A percentile compares a stretch with the other conserved stretches of the same genome.
phyloP scores from a whole-genome alignment of 2,113 vertebrate genomes.

The Paradoxurus hermaphroditus region DNA sequence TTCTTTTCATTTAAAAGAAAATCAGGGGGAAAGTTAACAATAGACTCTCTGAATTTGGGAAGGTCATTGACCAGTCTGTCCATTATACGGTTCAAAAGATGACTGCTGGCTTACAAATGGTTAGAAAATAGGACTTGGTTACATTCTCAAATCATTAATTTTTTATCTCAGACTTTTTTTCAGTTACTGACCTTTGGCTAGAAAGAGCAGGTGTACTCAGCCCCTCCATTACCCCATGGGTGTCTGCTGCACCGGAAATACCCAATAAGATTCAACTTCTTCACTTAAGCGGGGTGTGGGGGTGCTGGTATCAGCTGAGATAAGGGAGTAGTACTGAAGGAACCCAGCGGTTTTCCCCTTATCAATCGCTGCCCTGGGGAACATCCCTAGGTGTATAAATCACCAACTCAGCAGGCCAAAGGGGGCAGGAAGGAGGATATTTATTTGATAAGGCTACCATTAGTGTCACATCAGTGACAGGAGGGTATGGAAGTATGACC shows the following conservation, averaged over 20 bases:
- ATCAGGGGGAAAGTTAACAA: neutral
- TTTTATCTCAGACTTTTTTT: slow-evolving; percentile 71
- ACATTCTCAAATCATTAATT: slow-evolving; percentile 76
- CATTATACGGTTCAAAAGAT: slow-evolving; percentile 30
- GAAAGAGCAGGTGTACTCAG: slow-evolving; percentile 74
- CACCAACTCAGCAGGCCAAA: slow-evolving; percentile 62
- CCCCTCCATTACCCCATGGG: slow-evolving; percentile 62
- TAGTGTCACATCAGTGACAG: slow-evolving; percentile 74
- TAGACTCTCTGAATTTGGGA: neutral
- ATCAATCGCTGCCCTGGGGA: slow-evolving; percentile 79
- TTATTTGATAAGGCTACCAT: slow-evolving; percentile 82
- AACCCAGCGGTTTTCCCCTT: slow-evolving; percentile 74
- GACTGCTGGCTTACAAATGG: slow-evolving; percentile 65
- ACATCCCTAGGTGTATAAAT: slow-evolving; percentile 75
- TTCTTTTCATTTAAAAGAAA: slow-evolving; percentile 25
- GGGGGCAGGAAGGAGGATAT: slow-evolving; percentile 72
- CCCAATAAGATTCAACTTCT: slow-evolving; percentile 73
- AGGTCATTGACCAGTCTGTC: slow-evolving; percentile 20
- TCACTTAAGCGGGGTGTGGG: neutral
- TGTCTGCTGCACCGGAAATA: slow-evolving; percentile 75
- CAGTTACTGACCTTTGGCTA: slow-evolving; percentile 79
- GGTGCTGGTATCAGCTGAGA: slow-evolving; percentile 67
- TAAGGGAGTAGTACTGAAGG: slow-evolving; percentile 70
- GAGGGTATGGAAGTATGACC: slow-evolving; percentile 42
- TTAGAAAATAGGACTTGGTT: slow-evolving; percentile 67